These are phyloP conservation scores for Xiphophorus birchmanni DNA, from an alignment of 2,797 vertebrate genomes.

Conservation along the genomic window DNA sequence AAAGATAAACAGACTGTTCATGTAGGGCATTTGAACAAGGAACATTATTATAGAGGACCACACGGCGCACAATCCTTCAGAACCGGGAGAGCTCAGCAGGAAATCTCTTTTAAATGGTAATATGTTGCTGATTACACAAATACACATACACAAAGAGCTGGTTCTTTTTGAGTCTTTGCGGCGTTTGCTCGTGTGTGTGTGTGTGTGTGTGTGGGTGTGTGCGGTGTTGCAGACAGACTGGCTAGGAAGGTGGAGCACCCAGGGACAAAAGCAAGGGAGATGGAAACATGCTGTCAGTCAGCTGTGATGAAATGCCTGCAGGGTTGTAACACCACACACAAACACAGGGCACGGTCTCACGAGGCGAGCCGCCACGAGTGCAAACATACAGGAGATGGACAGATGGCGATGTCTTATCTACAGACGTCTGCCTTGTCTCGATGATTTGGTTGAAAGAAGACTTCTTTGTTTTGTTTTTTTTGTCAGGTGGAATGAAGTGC, in stretches of 20 bases:
- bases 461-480: not conserved
- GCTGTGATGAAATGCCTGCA: conserved; percentile 64
- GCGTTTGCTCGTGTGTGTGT: conserved; percentile 5
- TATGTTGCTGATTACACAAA: conserved; percentile 12
- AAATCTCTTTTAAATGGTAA: conserved; percentile 29
- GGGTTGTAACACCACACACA: conserved; percentile 37
- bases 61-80: not conserved
- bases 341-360: conserved; percentile 13
- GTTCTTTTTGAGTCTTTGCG: conserved; percentile 7
- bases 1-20: conserved; percentile 22
- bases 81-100: conserved; percentile 15
- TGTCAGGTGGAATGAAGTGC: not conserved
- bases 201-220: not conserved
- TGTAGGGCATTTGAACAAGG: conserved; percentile 12
- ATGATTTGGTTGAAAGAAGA: conserved; percentile 6
- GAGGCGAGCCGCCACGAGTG: conserved; percentile 18
- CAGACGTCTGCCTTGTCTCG: not conserved
- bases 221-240: conserved; percentile 37
- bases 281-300: conserved; percentile 61
- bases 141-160: not conserved
- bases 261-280: conserved; percentile 53
- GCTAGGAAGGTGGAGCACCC: conserved; percentile 40
- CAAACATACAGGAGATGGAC: conserved; percentile 13
- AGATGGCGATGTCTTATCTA: not conserved
- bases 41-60: conserved; percentile 15